These are phyloP conservation scores for Pontoporia blainvillei DNA, from an alignment of 2,113 vertebrate species.

Conservation along the genomic window DNA sequence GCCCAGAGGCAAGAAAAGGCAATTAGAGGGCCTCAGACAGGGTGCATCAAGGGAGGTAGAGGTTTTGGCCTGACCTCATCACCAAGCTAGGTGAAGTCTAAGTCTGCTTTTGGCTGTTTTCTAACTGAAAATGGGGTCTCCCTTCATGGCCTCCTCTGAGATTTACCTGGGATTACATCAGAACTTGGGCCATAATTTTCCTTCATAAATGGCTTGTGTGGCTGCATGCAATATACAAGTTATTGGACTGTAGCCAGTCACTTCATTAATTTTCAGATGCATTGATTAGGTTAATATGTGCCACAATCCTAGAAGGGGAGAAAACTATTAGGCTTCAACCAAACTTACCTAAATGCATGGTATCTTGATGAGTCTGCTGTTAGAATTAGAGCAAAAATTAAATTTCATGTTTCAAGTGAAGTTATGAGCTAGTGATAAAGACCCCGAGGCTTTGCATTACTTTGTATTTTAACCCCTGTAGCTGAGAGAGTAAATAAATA, in stretches of 20 bases:
- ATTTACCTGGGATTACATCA: not conserved
- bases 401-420: not conserved
- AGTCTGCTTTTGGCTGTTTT: not conserved
- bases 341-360: not conserved
- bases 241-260: not conserved
- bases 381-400: conserved; percentile 14
- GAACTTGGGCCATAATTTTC: not conserved
- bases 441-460: not conserved
- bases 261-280: conserved; percentile 20
- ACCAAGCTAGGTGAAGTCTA: not conserved
- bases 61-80: not conserved
- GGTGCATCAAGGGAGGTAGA: not conserved
- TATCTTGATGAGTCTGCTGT: not conserved
- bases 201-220: not conserved
- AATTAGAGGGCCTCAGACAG: not conserved
- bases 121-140: not conserved
- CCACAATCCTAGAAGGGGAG: not conserved
- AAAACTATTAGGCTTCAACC: not conserved
- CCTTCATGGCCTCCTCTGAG: not conserved
- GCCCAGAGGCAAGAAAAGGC: conserved; percentile 34
- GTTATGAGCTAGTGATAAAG: not conserved
- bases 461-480: not conserved
- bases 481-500: not conserved
- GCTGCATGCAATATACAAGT: not conserved
- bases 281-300: not conserved